Base-by-base conservation (phyloP, 2,888 invertebrate species). In the Brachyptera risi region DNA sequence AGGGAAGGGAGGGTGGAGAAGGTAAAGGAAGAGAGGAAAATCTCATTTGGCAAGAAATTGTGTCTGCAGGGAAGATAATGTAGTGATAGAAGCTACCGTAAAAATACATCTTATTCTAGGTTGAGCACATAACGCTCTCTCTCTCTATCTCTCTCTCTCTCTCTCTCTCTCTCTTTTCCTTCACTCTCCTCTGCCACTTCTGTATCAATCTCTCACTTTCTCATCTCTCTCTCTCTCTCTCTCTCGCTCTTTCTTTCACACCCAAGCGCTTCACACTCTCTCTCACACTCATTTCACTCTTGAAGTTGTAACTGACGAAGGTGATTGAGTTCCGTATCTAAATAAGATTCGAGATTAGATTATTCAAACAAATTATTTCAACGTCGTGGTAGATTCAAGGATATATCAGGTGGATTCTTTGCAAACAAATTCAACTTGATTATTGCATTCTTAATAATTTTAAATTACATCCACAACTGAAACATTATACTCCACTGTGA, bases 21-120 rank as follows among this genome's bases (percentile, higher is more conserved):
- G 23, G 23, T 21, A 19, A 21, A 3, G 23, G 24, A n/a, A 24
- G 23, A 49, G 23, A 26, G 21, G 49, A 26, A 51, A 51, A 51
- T 51, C 51, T 51, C 51, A 51, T 51, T 51, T 51, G 51, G 17
- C 26, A 27, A 51, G 51, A 51, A 51, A 51, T 51, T 27, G 31
- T 51, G 50, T 50, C 50, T 50, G 27, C n/a, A 50, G 50, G 50
- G 50, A 23, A 50, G 50, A 50, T 51, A 51, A 35, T 51, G 35
- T 31, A 51, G 51, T n/a, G 40, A 40, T 9, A 40, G 40, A n/a
- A 40, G 5, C 40, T 40, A n/a, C 7, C 40, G 5, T n/a, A 40
- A 40, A 40, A 40, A 40, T 40, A 40, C n/a, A n/a, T 40, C 40
- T 40, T 40, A 40, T 40, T 40, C 17, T 40, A 40, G 7, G 7